Conservation (phyloP, 2,888 invertebrate genomes). For the Lithosia quadra region DNA sequence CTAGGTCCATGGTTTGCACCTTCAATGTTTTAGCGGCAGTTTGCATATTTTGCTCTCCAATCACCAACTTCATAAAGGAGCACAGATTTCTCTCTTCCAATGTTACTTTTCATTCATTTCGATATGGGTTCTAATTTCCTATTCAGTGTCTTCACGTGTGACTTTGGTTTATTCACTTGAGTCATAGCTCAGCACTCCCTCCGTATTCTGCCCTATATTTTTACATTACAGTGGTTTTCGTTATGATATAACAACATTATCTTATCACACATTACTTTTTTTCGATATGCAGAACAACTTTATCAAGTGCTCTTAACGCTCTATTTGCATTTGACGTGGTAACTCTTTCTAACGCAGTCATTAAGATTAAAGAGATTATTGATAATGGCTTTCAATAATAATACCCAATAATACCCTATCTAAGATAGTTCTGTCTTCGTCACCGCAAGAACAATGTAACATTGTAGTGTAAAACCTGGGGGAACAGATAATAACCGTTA, state of each 20-base stretch:
- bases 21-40: too few species aligned
- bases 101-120: background rate
- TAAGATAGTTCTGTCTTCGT: constrained; percentile 29
- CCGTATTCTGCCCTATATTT: background rate
- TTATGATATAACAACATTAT: background rate
- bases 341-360: background rate
- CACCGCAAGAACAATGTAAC: constrained; percentile 51
- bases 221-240: background rate
- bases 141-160: background rate
- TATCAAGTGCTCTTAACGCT: background rate
- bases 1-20: too few species aligned
- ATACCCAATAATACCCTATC: too few species aligned
- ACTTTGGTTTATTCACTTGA: background rate
- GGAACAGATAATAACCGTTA: constrained; percentile 55
- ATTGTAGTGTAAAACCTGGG: constrained; percentile 51
- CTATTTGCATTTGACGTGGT: background rate
- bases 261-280: background rate
- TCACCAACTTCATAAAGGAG: background rate
- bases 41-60: too few species aligned
- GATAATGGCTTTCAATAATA: background rate
- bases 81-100: background rate
- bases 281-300: background rate
- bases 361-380: background rate
- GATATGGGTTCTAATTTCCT: background rate
- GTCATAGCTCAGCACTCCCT: background rate